A percentile compares a stretch with the other conserved stretches of the same genome.
Conservation (phyloP, 1,140 invertebrate genomes). For the Penaeus japonicus region DNA sequence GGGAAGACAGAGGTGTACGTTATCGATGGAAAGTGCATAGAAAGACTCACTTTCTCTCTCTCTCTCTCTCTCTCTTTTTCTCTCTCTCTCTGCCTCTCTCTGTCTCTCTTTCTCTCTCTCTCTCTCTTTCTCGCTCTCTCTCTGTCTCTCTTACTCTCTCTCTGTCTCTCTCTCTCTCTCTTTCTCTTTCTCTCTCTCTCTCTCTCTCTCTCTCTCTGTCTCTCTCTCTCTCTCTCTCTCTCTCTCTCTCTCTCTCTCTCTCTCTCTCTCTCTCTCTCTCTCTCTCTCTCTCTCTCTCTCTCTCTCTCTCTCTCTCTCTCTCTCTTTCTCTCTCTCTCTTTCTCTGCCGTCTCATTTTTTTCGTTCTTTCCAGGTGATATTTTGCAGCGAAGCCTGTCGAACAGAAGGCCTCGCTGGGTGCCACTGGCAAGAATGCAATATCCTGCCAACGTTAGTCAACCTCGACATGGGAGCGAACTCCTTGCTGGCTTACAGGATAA, state of each 20-base stretch:
- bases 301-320: not conserved
- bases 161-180: slow-evolving; percentile 13
- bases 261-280: no score
- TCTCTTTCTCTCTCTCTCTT: not conserved
- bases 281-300: not conserved
- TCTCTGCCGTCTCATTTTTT: no score
- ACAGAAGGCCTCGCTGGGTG: not conserved
- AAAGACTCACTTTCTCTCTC: no score
- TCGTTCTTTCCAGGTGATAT: slow-evolving; percentile 18
- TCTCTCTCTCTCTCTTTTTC: no score
- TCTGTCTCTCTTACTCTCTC: not conserved
- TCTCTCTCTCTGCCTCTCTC: slow-evolving; percentile 9
- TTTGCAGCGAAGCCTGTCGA: slow-evolving; percentile 18
- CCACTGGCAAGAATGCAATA: slow-evolving; percentile 25
- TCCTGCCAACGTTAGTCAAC: not conserved
- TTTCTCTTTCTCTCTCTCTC: slow-evolving; percentile 7
- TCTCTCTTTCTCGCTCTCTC: not conserved
- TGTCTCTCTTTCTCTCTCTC: not conserved
- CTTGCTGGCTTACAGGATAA: not conserved
- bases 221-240: no score
- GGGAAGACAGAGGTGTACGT: no score
- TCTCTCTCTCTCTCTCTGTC: no score
- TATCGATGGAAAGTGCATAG: no score
- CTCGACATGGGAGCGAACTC: not conserved
- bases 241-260: no score